Conservation (phyloP, 1,140 invertebrate species). For the Andricus grossulariae region DNA sequence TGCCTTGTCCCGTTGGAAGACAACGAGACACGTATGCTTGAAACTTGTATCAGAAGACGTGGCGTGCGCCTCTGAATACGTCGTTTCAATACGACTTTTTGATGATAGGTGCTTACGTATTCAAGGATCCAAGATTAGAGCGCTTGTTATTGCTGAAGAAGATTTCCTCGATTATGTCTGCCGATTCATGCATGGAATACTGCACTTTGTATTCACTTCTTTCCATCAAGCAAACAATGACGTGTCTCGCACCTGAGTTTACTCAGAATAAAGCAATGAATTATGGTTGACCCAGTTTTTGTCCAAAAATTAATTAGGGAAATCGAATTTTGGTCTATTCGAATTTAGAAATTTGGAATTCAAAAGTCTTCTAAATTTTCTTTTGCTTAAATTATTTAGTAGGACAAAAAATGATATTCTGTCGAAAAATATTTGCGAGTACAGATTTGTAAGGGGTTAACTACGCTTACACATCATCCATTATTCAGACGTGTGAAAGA, state of each 20-base stretch:
- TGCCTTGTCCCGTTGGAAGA: conserved; percentile 9
- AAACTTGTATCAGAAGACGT: conserved; percentile 3
- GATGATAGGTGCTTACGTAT: conserved; percentile 28
- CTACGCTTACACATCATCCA: too few relatives aligned
- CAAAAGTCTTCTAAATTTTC: too few relatives aligned
- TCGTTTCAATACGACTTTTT: conserved; percentile 17
- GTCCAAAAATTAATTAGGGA: too few relatives aligned
- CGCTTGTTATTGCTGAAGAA: conserved; percentile 2
- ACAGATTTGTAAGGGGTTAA: too few relatives aligned
- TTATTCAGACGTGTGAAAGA: too few relatives aligned
- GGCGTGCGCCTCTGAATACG: conserved; percentile 28
- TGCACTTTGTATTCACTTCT: conserved; percentile 24
- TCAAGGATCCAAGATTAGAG: conserved; percentile 22
- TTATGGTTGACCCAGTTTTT: neutral
- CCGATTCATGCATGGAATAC: conserved; percentile 18
- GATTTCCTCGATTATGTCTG: conserved; percentile 21
- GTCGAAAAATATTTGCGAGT: too few relatives aligned
- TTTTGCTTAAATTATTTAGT: too few relatives aligned
- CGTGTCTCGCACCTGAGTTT: conserved; percentile 1
- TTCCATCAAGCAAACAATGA: conserved; percentile 7
- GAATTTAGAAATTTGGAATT: too few relatives aligned
- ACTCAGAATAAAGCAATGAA: neutral
- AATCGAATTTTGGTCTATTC: too few relatives aligned
- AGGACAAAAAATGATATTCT: too few relatives aligned
- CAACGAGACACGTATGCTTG: conserved; percentile 10